phyloP scores from a whole-genome alignment of 2,113 vertebrate species.

The Lepus timidus region DNA sequence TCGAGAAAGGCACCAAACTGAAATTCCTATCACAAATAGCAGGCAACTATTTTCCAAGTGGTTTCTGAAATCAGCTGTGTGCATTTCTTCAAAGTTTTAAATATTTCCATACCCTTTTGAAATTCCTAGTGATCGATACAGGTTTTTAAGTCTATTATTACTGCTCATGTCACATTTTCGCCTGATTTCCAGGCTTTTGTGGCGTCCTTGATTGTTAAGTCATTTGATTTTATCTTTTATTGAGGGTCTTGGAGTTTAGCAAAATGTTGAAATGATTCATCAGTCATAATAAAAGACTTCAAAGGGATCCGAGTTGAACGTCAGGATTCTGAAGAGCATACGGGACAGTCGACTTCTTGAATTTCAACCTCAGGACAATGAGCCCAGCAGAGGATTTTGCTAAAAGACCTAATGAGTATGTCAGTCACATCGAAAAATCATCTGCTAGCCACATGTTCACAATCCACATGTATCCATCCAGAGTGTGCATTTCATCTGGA shows the following conservation, averaged over 20 bases:
- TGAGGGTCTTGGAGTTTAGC: slow-evolving; percentile 70
- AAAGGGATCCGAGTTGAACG: slow-evolving; percentile 71
- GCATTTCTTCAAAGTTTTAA: background rate
- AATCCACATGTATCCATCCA: background rate
- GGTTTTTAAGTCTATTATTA: slow-evolving; percentile 35
- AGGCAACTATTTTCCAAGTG: slow-evolving; percentile 51
- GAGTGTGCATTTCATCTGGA: background rate
- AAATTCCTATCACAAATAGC: background rate
- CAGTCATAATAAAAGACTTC: slow-evolving; percentile 77
- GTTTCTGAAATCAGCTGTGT: slow-evolving; percentile 38
- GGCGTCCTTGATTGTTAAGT: slow-evolving; percentile 53
- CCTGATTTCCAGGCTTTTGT: slow-evolving; percentile 61
- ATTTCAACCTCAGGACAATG: slow-evolving; percentile 64
- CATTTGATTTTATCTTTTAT: slow-evolving; percentile 74
- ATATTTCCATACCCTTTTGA: slow-evolving; percentile 46
- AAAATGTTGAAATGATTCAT: slow-evolving; percentile 78
- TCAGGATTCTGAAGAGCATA: slow-evolving; percentile 36
- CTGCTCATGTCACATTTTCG: slow-evolving; percentile 40
- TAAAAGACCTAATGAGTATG: slow-evolving; percentile 66
- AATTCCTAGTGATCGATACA: slow-evolving; percentile 61
- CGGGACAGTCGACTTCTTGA: slow-evolving; percentile 51
- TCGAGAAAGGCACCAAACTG: slow-evolving; percentile 12
- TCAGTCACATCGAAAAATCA: slow-evolving; percentile 72
- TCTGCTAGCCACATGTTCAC: slow-evolving; percentile 75
- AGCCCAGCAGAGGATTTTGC: slow-evolving; percentile 55